A percentile compares a stretch with the other conserved stretches of the same genome.
phyloP scores from a whole-genome alignment of 1,140 invertebrate genomes.

The Magallana ariakensis region DNA sequence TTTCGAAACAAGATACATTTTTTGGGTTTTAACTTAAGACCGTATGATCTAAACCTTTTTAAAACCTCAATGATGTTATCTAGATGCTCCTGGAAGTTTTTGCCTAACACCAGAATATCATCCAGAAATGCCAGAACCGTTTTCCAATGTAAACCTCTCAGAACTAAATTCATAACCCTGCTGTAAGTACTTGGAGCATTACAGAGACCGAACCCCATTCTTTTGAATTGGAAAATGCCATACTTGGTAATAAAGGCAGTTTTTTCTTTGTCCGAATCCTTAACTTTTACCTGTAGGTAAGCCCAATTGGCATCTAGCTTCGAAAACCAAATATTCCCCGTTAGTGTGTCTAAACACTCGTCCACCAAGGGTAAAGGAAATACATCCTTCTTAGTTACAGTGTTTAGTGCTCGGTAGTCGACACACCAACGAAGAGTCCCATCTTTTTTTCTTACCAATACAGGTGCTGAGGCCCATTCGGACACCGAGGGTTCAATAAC shows the following conservation, averaged over 20 bases:
- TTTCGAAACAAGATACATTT: slow-evolving; percentile 10
- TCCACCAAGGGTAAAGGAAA: too few relatives aligned
- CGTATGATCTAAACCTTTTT: slow-evolving; percentile 21
- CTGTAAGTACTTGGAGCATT: too few relatives aligned
- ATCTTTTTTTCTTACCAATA: slow-evolving; percentile 34
- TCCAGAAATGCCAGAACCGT: slow-evolving; percentile 43
- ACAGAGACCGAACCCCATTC: too few relatives aligned
- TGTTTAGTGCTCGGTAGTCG: slow-evolving; percentile 41
- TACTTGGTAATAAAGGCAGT: too few relatives aligned
- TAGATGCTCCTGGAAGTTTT: slow-evolving; percentile 17
- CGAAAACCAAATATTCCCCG: too few relatives aligned
- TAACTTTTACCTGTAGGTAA: too few relatives aligned
- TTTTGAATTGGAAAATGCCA: too few relatives aligned
- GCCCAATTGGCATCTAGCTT: too few relatives aligned
- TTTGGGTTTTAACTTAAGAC: slow-evolving; percentile 37
- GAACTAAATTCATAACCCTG: slow-evolving; percentile 9
- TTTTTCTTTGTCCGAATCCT: too few relatives aligned
- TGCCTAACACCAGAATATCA: slow-evolving; percentile 32
- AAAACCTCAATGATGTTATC: slow-evolving; percentile 36
- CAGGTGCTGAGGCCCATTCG: slow-evolving; percentile 32
- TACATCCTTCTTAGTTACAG: slow-evolving; percentile 28
- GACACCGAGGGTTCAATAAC: slow-evolving; percentile 27
- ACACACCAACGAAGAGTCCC: slow-evolving; percentile 13
- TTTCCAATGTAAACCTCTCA: slow-evolving; percentile 22
- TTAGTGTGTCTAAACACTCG: too few relatives aligned